Evolutionary conservation across 1,140 invertebrate genomes (phyloP), one percentile per base, ranked within the genome.

Genomic region (Colletes latitarsis): DNA sequence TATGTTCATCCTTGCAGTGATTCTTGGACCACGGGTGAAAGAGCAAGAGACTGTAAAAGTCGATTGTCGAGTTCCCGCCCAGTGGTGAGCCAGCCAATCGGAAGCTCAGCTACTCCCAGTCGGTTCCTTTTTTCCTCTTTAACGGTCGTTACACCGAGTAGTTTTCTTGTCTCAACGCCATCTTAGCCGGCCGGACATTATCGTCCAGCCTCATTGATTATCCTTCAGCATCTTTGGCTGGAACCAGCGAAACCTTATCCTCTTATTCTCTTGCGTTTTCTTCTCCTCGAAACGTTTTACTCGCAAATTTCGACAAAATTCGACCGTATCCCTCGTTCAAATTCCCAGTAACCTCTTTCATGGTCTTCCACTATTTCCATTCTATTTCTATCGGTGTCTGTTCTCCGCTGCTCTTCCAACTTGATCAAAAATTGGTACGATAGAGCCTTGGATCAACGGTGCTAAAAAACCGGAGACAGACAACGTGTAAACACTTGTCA

Each of bases 111-210:
- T 77, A 77, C 77, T 77, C 82, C 82, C 62, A 73, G 83, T 63
- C 72, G 67, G 62, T 82, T 70, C 69, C 70, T 81, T 83, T 82
- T 79, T 88, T 81, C 78, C 82, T 87, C 76, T 85, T 88, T 88
- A 88, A 88, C 89, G 78, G 87, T 88, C 86, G 82, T 88, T 89
- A 81, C 78, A 83, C 80, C 73, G 55, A 87, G 82, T 81, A 78
- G 88, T 89, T 88, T 91, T 90, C 90, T 91, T 89, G 89, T 88
- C 87, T 90, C 90, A 90, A 91, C 91, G 90, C 91, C 91, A 92
- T 92, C 91, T 92, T 92, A 91, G 88, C 76, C 73, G 81, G 76
- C 71, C 83, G 85, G 89, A 90, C 89, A 88, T 89, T 88, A 88
- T 88, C 87, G 81, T 85, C 63, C 82, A 41, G 67, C 49, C 82